Conservation (phyloP, 1,140 invertebrate species). For the Phocides pigmalion region DNA sequence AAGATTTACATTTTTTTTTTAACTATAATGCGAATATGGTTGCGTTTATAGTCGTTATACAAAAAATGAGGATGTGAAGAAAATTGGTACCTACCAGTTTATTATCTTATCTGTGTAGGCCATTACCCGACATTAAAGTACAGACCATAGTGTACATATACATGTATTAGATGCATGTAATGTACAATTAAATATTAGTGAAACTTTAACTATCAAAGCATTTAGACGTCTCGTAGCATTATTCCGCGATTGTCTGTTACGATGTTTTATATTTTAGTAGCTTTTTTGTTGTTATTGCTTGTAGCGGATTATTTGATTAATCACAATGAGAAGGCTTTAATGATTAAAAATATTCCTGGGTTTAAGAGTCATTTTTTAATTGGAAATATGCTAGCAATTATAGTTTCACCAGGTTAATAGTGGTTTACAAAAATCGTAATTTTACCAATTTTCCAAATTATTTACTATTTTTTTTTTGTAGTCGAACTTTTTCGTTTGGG, state of each 20-base stretch:
- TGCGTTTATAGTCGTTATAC: too few relatives aligned
- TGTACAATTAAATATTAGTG: slow-evolving; percentile 11
- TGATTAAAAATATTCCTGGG: slow-evolving; percentile 45
- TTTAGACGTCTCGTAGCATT: background rate
- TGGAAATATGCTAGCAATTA: slow-evolving; percentile 38
- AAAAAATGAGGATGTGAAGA: too few relatives aligned
- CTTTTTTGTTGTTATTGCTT: slow-evolving; percentile 28
- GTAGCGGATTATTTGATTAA: slow-evolving; percentile 40
- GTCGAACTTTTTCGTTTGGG: slow-evolving; percentile 37
- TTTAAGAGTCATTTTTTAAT: slow-evolving; percentile 38
- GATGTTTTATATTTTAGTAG: slow-evolving; percentile 22
- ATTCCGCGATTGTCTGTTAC: background rate
- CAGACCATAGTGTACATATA: too few relatives aligned
- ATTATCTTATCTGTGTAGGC: background rate
- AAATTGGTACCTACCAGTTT: too few relatives aligned
- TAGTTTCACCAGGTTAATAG: slow-evolving; percentile 36
- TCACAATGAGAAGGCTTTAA: slow-evolving; percentile 37
- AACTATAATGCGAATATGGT: too few relatives aligned
- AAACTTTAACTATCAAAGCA: too few relatives aligned
- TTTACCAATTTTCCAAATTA: too few relatives aligned
- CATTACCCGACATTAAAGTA: too few relatives aligned
- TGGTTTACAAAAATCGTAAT: background rate
- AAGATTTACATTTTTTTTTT: too few relatives aligned
- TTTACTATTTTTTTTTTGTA: slow-evolving; percentile 26
- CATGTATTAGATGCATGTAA: too few relatives aligned